A percentile compares a stretch with the other conserved stretches of the same genome.
Conservation (phyloP, 2,797 vertebrate species). For the Oreonectes daqikongensis region DNA sequence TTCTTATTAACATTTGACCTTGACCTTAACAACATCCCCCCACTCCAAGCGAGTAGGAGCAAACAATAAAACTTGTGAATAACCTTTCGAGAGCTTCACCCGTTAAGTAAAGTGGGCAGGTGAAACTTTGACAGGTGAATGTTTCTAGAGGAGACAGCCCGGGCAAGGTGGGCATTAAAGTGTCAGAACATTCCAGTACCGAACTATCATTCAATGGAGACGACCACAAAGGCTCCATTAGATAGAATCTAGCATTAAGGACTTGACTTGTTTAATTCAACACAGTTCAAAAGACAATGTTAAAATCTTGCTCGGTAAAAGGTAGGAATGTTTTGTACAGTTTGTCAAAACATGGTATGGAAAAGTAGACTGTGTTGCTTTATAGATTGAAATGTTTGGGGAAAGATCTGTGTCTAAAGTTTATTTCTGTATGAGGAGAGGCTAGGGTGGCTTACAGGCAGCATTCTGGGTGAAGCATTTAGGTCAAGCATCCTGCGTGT, state of each 20-base stretch:
- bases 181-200: slow-evolving; percentile 47
- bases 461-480: not conserved
- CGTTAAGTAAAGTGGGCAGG: slow-evolving; percentile 34
- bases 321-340: slow-evolving; percentile 3
- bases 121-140: slow-evolving; percentile 39
- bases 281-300: slow-evolving; percentile 23
- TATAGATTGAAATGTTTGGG: not conserved
- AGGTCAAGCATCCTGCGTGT: not conserved
- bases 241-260: slow-evolving; percentile 36
- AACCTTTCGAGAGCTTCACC: slow-evolving; percentile 51
- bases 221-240: slow-evolving; percentile 23
- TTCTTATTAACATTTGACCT: slow-evolving; percentile 40
- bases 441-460: not conserved
- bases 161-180: slow-evolving; percentile 45
- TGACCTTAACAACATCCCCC: slow-evolving; percentile 41
- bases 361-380: not conserved
- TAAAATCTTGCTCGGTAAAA: slow-evolving; percentile 23
- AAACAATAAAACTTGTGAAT: slow-evolving; percentile 47
- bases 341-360: slow-evolving; percentile 11
- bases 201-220: slow-evolving; percentile 42
- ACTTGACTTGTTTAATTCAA: slow-evolving; percentile 28
- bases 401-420: not conserved
- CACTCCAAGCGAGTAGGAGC: slow-evolving; percentile 12
- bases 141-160: slow-evolving; percentile 30
- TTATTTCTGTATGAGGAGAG: not conserved